These are phyloP conservation scores for Caiman crocodilus DNA, from an alignment of 2,797 vertebrate genomes.

Conservation along the genomic window DNA sequence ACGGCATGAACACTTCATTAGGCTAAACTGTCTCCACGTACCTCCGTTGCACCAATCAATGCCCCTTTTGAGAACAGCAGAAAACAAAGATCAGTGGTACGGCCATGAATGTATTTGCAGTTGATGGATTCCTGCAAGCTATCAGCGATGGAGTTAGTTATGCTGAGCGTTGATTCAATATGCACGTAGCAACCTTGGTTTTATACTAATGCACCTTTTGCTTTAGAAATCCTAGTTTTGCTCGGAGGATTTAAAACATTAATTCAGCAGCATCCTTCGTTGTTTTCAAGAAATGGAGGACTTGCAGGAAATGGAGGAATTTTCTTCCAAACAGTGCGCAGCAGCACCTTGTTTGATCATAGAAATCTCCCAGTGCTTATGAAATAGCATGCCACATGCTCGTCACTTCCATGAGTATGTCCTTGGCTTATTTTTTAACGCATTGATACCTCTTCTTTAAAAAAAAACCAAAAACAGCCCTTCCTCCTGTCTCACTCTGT, in stretches of 20 bases:
- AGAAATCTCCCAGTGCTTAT: not conserved
- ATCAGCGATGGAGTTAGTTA: not conserved
- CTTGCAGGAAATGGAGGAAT: not conserved
- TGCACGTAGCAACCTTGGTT: not conserved
- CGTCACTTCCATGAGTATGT: not conserved
- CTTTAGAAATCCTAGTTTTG: not conserved
- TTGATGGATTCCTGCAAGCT: not conserved
- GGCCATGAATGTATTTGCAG: not conserved
- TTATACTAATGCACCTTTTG: not conserved
- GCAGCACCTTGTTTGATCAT: not conserved
- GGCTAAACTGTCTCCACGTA: not conserved
- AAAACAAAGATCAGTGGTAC: not conserved
- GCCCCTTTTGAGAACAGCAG: accelerated
- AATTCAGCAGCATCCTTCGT: not conserved
- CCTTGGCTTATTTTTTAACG: not conserved
- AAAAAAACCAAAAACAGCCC: conserved; percentile 43
- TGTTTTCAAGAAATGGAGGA: not conserved
- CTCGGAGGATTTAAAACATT: not conserved
- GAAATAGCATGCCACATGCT: not conserved
- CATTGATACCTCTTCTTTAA: not conserved
- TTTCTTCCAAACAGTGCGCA: not conserved
- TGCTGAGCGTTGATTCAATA: not conserved
- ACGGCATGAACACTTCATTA: not conserved
- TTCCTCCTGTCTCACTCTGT: not conserved
- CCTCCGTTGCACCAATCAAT: not conserved